Evolutionary conservation across 2,797 vertebrate genomes (phyloP).

Genomic region (Neopelma chrysocephalum): DNA sequence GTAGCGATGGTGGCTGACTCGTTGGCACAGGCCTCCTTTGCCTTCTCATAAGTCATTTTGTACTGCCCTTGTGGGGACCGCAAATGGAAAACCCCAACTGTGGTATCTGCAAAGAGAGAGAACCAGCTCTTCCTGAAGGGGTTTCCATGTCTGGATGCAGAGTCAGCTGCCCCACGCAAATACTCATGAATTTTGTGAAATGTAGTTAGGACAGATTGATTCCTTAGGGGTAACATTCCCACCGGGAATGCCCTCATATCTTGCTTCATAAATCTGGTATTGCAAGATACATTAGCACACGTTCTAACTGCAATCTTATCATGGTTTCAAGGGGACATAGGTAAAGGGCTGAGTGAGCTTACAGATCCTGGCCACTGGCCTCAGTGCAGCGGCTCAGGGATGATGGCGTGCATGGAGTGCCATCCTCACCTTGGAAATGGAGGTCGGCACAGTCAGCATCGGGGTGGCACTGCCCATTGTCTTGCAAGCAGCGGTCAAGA

Average conservation of each 20-base stretch:
- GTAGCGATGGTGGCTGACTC: constrained; percentile 82
- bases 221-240: not conserved
- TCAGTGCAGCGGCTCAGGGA: not conserved
- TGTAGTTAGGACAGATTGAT: not conserved
- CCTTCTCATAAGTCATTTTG: constrained; percentile 82
- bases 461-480: constrained; percentile 86
- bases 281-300: fast-evolving
- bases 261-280: not conserved
- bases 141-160: not conserved
- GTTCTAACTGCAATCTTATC: not conserved
- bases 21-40: constrained; percentile 78
- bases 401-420: fast-evolving
- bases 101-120: constrained; percentile 78
- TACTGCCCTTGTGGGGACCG: constrained; percentile 84
- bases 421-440: constrained; percentile 87
- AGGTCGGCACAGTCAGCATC: constrained; percentile 86
- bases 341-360: not conserved
- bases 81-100: constrained; percentile 87
- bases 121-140: not conserved
- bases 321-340: not conserved
- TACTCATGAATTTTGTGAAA: not conserved
- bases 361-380: not conserved
- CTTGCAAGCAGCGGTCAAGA: constrained; percentile 87
- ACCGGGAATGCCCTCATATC: not conserved
- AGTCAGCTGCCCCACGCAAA: not conserved